Conservation (phyloP, 2,113 vertebrate species). For the Lucifuga dentata region DNA sequence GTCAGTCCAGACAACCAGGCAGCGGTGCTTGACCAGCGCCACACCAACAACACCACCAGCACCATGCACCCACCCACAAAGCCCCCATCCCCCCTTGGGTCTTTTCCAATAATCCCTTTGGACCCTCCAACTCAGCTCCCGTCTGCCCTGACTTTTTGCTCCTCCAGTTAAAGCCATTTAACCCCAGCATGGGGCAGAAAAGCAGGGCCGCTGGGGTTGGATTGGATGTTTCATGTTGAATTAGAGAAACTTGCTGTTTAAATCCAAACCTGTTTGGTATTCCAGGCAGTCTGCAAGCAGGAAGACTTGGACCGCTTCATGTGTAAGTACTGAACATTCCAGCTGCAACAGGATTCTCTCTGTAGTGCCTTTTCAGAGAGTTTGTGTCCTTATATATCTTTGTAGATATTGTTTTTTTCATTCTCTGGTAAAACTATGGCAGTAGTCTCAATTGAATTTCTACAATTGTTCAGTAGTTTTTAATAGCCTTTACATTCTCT, state of each 20-base stretch:
- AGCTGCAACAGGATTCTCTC: conserved; percentile 38
- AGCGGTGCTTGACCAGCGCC: conserved; percentile 53
- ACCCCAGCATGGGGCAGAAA: conserved; percentile 55
- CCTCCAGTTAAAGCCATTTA: conserved; percentile 64
- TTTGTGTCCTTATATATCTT: conserved; percentile 31
- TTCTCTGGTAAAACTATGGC: conserved; percentile 27
- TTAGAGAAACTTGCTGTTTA: conserved; percentile 56
- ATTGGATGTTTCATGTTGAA: conserved; percentile 31
- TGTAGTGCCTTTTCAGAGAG: conserved; percentile 23
- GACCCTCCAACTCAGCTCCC: conserved; percentile 30
- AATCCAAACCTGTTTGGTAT: conserved; percentile 56
- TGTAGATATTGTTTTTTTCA: conserved; percentile 42
- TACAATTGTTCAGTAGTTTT: too few relatives aligned
- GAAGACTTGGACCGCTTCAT: conserved; percentile 11
- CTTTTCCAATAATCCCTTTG: conserved; percentile 15
- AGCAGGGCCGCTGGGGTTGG: conserved; percentile 34
- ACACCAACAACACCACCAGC: conserved; percentile 26
- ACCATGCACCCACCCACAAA: conserved; percentile 29
- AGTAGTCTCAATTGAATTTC: conserved; percentile 30
- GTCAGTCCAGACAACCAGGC: conserved; percentile 56
- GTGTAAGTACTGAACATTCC: conserved; percentile 26
- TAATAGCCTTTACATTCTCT: too few relatives aligned
- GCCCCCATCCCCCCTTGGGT: conserved; percentile 3
- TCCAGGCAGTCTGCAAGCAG: conserved; percentile 25
- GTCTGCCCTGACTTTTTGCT: conserved; percentile 44